Evolutionary conservation across 2,797 vertebrate species (phyloP).

Genomic region (Todus mexicanus): DNA sequence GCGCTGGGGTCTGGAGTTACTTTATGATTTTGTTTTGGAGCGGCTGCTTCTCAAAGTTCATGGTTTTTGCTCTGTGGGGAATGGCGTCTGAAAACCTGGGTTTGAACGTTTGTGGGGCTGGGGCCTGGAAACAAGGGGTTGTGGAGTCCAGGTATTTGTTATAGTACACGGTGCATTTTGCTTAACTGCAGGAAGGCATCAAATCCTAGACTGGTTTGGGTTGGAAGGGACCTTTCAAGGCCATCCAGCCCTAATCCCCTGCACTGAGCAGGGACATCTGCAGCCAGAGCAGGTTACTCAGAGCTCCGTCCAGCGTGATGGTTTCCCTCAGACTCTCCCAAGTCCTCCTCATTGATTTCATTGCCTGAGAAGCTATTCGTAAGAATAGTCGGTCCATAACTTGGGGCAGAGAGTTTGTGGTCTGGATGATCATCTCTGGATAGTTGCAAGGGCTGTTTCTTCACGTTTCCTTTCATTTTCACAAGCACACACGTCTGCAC

Average conservation of each 20-base stretch:
- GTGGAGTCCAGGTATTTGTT: not conserved
- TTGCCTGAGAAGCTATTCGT: not conserved
- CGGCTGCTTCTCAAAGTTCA: slow-evolving; percentile 32
- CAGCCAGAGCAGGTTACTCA: not conserved
- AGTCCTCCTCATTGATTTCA: not conserved
- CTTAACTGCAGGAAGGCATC: not conserved
- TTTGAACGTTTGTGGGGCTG: not conserved
- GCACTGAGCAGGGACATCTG: not conserved
- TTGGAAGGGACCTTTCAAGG: not conserved
- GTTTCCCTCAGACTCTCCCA: not conserved
- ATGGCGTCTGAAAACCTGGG: not conserved
- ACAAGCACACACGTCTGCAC: accelerated
- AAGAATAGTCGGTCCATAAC: not conserved
- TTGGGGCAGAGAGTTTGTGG: not conserved
- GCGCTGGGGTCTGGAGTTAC: not conserved
- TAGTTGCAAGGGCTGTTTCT: not conserved
- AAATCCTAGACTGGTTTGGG: not conserved
- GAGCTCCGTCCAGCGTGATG: not conserved
- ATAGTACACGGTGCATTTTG: not conserved
- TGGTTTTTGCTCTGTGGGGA: not conserved
- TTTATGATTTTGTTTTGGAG: slow-evolving; percentile 52
- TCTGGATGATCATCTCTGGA: not conserved
- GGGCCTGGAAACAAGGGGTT: not conserved
- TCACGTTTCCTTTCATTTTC: not conserved
- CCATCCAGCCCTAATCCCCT: not conserved